phyloP scores from a whole-genome alignment of 2,797 vertebrate species.

The Leuciscus waleckii region DNA sequence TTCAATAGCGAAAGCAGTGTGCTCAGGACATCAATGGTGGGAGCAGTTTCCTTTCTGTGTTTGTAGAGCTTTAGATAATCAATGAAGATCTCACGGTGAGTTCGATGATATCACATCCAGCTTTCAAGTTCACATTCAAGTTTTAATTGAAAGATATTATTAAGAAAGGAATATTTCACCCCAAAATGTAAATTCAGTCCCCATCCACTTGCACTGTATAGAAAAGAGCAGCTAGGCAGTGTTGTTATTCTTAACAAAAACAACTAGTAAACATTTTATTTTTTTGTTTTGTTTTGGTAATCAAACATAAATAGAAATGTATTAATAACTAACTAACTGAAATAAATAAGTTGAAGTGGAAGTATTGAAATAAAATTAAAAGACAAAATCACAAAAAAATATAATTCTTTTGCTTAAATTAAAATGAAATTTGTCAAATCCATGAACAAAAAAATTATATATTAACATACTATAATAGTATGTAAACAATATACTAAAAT shows the following conservation, averaged over 20 bases:
- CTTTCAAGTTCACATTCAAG: too few relatives aligned
- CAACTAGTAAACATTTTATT: not conserved
- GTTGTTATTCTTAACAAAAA: not conserved
- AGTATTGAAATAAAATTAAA: not conserved
- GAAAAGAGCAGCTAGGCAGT: not conserved
- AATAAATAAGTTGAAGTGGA: not conserved
- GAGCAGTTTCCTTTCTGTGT: constrained; percentile 7
- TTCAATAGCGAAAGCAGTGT: not conserved
- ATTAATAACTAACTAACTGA: not conserved
- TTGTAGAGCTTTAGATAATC: constrained; percentile 35
- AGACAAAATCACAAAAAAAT: too few relatives aligned
- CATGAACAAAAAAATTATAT: not conserved
- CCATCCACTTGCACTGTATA: not conserved
- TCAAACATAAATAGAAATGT: not conserved
- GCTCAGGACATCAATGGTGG: constrained; percentile 30
- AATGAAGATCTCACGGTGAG: not conserved
- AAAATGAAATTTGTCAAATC: not conserved
- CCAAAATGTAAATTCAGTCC: not conserved
- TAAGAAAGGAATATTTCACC: not conserved
- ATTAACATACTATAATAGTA: not conserved
- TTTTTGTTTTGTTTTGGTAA: not conserved
- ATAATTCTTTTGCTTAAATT: not conserved
- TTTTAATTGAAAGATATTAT: not conserved
- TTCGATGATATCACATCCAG: not conserved
- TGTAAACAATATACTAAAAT: not conserved